Evolutionary conservation across 2,113 vertebrate species (phyloP).

Genomic region (Anoplopoma fimbria): DNA sequence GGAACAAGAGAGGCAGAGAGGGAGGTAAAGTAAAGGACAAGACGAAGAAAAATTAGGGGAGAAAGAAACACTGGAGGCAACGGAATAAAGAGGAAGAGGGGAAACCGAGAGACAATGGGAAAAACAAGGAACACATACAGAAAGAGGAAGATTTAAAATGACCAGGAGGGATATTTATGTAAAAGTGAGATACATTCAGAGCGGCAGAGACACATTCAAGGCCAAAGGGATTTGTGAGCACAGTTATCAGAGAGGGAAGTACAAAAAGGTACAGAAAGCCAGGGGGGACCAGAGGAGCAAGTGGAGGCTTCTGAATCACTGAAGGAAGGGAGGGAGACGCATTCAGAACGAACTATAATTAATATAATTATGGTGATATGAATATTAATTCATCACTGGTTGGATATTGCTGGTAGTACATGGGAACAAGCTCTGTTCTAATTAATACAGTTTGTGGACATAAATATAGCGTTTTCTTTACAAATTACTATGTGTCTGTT

Average conservation of each 20-base stretch:
- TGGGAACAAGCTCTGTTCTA: neutral
- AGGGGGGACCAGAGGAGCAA: neutral
- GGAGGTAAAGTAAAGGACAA: slow-evolving; percentile 37
- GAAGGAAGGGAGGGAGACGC: neutral
- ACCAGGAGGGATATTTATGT: slow-evolving; percentile 28
- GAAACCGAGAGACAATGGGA: neutral
- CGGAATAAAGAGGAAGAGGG: neutral
- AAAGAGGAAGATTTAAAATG: slow-evolving; percentile 1
- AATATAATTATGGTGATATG: neutral
- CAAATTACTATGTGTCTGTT: neutral
- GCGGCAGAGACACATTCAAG: neutral
- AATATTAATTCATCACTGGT: neutral
- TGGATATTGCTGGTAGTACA: neutral
- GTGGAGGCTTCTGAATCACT: neutral
- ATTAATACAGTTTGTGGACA: neutral
- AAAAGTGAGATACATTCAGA: neutral
- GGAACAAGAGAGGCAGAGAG: neutral
- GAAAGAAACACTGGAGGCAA: slow-evolving; percentile 19
- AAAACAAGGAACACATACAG: neutral
- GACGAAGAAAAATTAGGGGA: slow-evolving; percentile 2
- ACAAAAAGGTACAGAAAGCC: neutral
- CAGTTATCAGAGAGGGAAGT: neutral
- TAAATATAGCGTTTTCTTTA: neutral
- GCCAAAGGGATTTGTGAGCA: neutral
- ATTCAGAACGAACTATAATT: neutral